These are phyloP conservation scores for Drosophila tropicalis DNA, from an alignment of 1,140 invertebrate genomes.

Conservation along the genomic window DNA sequence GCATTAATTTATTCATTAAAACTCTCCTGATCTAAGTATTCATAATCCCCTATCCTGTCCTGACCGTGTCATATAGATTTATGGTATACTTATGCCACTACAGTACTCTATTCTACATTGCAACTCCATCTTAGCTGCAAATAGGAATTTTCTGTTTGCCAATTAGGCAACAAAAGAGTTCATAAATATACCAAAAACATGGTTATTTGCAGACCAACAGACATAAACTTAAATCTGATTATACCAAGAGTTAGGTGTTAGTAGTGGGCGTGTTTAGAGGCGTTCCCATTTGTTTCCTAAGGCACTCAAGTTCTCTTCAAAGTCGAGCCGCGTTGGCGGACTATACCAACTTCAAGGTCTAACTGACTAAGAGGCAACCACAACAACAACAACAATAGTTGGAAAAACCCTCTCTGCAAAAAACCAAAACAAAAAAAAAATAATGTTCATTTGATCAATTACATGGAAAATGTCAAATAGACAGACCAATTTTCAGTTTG, in stretches of 20 bases:
- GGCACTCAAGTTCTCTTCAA: constrained; percentile 36
- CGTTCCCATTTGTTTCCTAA: constrained; percentile 64
- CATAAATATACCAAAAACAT: not conserved
- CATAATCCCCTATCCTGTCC: no score
- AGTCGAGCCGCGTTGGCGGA: constrained; percentile 1
- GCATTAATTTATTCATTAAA: no score
- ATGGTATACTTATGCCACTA: no score
- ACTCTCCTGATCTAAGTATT: no score
- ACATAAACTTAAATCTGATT: not conserved
- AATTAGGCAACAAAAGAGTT: no score
- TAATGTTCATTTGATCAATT: constrained; percentile 53
- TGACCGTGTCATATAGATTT: no score
- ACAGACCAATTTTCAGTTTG: constrained; percentile 35
- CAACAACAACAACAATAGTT: constrained; percentile 13
- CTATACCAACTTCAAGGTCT: not conserved
- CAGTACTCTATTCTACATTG: no score
- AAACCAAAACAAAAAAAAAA: not conserved
- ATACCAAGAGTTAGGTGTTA: constrained; percentile 24
- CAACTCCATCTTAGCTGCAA: no score
- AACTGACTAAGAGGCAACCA: not conserved
- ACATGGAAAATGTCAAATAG: constrained; percentile 70
- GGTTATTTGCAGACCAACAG: constrained; percentile 26
- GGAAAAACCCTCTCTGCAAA: not conserved
- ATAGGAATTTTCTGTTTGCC: no score
- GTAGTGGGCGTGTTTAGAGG: constrained; percentile 50